Base-by-base conservation (phyloP, 2,113 vertebrate species). In the human region DNA sequence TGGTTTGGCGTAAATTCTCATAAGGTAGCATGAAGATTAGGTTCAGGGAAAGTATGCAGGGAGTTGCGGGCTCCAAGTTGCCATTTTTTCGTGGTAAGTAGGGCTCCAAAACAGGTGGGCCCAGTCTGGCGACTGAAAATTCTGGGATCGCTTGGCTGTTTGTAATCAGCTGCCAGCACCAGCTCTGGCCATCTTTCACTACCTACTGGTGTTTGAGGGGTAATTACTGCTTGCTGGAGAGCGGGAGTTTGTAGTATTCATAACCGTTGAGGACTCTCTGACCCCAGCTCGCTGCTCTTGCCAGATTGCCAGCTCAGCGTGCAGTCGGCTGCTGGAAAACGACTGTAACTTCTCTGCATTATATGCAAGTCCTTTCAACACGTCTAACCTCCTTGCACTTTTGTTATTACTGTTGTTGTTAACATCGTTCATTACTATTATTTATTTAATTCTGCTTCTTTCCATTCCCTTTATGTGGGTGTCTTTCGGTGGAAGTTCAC, bases 1-100 rank as follows among this genome's bases (percentile, higher is more conserved):
- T 92, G 92, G 80, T 96, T 98, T 97, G 72, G 32, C 20, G 48
- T 96, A 84, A 86, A 23, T 88, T 94, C 52, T 95, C 93, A 45
- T 93, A 68, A 79, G n/a, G 88, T 82, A 97, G 94, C 96, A 96
- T 94, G 95, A 76, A 76, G 38, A 38, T 84, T 90, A 94, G 82
- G 73, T 96, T 96, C 95, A 88, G 90, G 94, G 76, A 90, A 89
- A 84, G 52, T 64, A 52, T 96, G 59, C 7, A 5, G 66, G 66
- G 57, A 73, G 57, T 59, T 89, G 25, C 1, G 0, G 20, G n/a
- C 11, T 78, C 89, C 2, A 17, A 82, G 81, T 30, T 91, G 48
- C 89, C 84, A 43, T 89, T 84, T 25, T 25, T 93, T 87, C 30
- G 4, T 1, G 61, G 48, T 94, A 66, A 82, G 76, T 38, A n/a